Evolutionary conservation across 2,113 vertebrate genomes (phyloP).

Genomic region (Lates calcarifer): DNA sequence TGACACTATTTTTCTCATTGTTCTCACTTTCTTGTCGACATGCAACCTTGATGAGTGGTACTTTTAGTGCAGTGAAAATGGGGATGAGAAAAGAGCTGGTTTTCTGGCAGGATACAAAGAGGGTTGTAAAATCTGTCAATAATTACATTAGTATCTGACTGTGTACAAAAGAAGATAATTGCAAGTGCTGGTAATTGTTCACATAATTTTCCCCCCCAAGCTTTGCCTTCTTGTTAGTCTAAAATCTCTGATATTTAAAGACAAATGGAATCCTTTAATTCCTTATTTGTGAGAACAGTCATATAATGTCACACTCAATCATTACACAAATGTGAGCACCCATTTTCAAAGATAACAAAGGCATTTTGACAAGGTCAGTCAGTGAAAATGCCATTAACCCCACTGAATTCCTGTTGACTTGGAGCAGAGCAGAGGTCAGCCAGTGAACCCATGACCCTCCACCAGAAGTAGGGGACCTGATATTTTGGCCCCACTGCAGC

Average conservation of each 20-base stretch:
- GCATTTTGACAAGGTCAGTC: constrained; percentile 70
- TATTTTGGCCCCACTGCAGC: constrained; percentile 62
- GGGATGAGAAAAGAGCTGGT: background rate
- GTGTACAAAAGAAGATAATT: constrained; percentile 53
- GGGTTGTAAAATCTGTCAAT: constrained; percentile 48
- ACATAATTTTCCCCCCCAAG: background rate
- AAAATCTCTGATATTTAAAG: background rate
- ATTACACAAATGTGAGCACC: constrained; percentile 29
- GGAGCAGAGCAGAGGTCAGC: constrained; percentile 71
- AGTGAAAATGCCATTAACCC: constrained; percentile 77
- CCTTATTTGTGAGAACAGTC: constrained; percentile 23
- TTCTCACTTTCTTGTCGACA: constrained; percentile 60
- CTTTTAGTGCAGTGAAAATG: constrained; percentile 37
- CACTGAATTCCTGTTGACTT: constrained; percentile 64
- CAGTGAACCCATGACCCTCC: constrained; percentile 64
- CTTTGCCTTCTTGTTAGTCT: constrained; percentile 1
- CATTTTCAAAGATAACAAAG: constrained; percentile 66
- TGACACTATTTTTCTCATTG: constrained; percentile 68
- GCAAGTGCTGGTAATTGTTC: constrained; percentile 44
- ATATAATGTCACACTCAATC: constrained; percentile 34
- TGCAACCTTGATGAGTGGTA: constrained; percentile 43
- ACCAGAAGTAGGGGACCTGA: constrained; percentile 67
- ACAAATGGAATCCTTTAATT: constrained; percentile 32
- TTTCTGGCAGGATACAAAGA: constrained; percentile 10
- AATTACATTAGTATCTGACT: constrained; percentile 38